These are phyloP conservation scores for Aricia agestis DNA, from an alignment of 1,140 invertebrate genomes.

Conservation along the genomic window DNA sequence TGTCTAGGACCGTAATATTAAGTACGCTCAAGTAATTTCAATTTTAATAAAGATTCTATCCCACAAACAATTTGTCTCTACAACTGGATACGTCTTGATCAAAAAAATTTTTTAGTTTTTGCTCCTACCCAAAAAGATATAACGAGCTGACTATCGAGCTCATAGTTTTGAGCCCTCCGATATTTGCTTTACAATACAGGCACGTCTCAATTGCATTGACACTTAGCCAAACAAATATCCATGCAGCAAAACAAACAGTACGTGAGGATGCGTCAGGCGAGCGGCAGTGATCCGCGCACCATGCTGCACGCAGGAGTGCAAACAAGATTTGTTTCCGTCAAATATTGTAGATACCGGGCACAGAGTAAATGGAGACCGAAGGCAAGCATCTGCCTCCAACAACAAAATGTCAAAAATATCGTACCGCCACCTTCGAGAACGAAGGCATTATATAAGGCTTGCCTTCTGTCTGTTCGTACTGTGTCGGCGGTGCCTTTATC, in stretches of 20 bases:
- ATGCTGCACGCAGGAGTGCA: constrained; percentile 48
- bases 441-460: neutral
- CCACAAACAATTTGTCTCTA: no score
- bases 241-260: constrained; percentile 54
- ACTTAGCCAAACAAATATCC: constrained; percentile 40
- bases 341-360: constrained; percentile 45
- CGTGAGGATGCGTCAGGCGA: constrained; percentile 53
- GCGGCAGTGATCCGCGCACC: constrained; percentile 45
- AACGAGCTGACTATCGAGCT: neutral
- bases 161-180: neutral
- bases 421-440: no score
- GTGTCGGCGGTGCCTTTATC: constrained; percentile 51
- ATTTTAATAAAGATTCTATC: no score
- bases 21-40: neutral
- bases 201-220: constrained; percentile 8
- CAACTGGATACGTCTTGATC: no score
- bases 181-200: constrained; percentile 1
- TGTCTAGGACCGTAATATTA: neutral
- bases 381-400: no score
- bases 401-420: neutral
- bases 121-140: no score
- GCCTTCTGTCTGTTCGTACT: neutral
- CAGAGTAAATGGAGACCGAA: neutral
- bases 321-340: constrained; percentile 65
- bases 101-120: no score